These are phyloP conservation scores for Chionomys nivalis DNA, from an alignment of 2,113 vertebrate species.

Conservation along the genomic window DNA sequence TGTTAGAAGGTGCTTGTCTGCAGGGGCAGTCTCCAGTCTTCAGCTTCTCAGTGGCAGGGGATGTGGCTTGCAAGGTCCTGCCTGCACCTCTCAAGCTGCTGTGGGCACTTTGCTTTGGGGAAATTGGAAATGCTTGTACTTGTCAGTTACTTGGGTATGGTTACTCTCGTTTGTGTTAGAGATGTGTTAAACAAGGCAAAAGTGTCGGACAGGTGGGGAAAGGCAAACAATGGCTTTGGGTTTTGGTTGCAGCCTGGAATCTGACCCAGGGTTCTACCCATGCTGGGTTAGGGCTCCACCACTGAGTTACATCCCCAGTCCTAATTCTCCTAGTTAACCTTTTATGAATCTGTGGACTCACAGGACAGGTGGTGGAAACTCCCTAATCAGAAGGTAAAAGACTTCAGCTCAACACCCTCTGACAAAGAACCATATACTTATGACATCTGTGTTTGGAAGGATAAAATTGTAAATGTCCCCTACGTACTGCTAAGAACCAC, in stretches of 20 bases:
- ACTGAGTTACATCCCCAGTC: not conserved
- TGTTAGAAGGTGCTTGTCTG: constrained; percentile 51
- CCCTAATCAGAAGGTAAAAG: not conserved
- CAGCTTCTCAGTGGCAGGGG: not conserved
- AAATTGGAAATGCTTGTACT: not conserved
- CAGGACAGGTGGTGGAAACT: not conserved
- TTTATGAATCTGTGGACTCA: not conserved
- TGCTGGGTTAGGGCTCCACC: not conserved
- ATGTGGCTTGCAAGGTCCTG: not conserved
- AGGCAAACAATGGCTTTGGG: not conserved
- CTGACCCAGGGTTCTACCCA: not conserved
- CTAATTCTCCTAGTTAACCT: not conserved
- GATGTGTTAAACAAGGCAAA: not conserved
- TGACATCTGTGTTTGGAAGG: no score
- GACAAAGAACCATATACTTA: not conserved
- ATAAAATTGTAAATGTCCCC: not conserved
- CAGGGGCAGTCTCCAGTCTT: constrained; percentile 31
- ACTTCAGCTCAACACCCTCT: not conserved
- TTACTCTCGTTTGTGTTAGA: not conserved
- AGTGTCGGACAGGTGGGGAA: not conserved
- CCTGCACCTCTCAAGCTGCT: not conserved
- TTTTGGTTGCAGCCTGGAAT: not conserved
- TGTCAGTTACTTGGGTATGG: not conserved
- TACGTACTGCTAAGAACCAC: not conserved
- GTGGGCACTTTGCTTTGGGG: not conserved